These are phyloP conservation scores for Panonychus citri DNA, from an alignment of 1,140 invertebrate species.

Conservation along the genomic window DNA sequence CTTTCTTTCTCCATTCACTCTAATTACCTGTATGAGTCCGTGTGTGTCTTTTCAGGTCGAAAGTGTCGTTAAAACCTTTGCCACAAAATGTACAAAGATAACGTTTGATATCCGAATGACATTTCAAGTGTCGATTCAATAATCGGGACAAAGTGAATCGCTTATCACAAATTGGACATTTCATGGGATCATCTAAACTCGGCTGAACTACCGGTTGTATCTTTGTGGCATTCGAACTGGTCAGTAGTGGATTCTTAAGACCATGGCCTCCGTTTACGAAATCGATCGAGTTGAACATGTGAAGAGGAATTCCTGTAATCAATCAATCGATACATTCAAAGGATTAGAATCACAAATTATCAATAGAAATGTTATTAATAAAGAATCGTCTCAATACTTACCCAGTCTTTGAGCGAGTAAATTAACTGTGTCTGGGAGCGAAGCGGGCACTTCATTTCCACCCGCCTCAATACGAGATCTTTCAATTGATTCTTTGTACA, in stretches of 20 bases:
- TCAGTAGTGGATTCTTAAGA: conserved; percentile 83
- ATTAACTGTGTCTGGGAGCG: conserved; percentile 1
- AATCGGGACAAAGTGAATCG: conserved; percentile 79
- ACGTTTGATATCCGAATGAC: conserved; percentile 91
- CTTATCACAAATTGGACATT: conserved; percentile 76
- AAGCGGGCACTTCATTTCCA: not conserved
- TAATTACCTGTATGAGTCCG: conserved; percentile 76
- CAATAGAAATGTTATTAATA: too few relatives aligned
- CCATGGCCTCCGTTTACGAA: conserved; percentile 97
- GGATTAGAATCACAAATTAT: too few relatives aligned
- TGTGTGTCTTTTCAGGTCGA: conserved; percentile 94
- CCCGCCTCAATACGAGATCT: not conserved
- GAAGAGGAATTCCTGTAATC: conserved; percentile 1
- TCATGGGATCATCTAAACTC: conserved; percentile 17
- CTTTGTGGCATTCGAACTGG: not conserved
- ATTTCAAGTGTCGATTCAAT: conserved; percentile 95
- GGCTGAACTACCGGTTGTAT: conserved; percentile 1
- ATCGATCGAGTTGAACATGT: conserved; percentile 39
- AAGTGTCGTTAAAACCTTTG: conserved; percentile 99
- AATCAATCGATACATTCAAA: not conserved
- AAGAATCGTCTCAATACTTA: not conserved
- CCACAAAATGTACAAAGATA: conserved; percentile 98
- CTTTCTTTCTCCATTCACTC: not conserved
- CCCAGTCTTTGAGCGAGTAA: conserved; percentile 10
- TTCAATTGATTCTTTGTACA: not conserved